Evolutionary conservation across 2,797 vertebrate species (phyloP).

Genomic region (Echeneis naucrates): DNA sequence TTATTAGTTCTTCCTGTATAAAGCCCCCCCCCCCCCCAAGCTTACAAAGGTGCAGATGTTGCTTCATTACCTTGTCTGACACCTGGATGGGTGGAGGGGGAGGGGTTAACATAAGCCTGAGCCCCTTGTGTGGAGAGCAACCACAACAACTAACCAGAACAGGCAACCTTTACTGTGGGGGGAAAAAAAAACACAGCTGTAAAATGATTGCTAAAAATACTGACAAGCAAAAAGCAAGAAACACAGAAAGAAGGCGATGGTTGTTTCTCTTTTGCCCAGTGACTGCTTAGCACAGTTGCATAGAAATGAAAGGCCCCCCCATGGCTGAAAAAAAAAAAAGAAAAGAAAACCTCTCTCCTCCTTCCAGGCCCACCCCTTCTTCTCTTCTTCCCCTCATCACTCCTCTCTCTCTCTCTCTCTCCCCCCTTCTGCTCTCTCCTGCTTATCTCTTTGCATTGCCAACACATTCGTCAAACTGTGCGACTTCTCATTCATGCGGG

Average conservation of each 20-base stretch:
- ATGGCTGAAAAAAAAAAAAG: constrained; percentile 50
- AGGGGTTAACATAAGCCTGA: neutral
- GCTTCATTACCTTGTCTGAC: constrained; percentile 30
- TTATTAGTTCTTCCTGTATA: constrained; percentile 9
- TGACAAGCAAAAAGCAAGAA: constrained; percentile 10
- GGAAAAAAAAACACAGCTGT: constrained; percentile 30
- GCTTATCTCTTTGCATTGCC: constrained; percentile 62
- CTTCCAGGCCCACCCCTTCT: constrained; percentile 18
- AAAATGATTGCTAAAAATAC: constrained; percentile 46
- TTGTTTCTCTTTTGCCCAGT: constrained; percentile 60
- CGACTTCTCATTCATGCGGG: constrained; percentile 66
- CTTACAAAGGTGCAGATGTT: constrained; percentile 34
- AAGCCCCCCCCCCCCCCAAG: neutral
- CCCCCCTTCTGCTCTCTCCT: constrained; percentile 12
- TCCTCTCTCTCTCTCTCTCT: constrained; percentile 2
- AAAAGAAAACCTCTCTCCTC: constrained; percentile 20
- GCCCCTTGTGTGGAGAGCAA: constrained; percentile 20
- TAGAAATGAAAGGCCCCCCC: constrained; percentile 61
- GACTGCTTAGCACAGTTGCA: constrained; percentile 67
- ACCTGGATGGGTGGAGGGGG: neutral
- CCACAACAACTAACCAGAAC: constrained; percentile 29
- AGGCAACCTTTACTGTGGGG: constrained; percentile 20
- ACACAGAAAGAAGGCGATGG: constrained; percentile 36
- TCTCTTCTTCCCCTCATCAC: neutral
- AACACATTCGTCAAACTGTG: constrained; percentile 69